Evolutionary conservation across 2,113 vertebrate genomes (phyloP).

Genomic region (Anguilla japonica): DNA sequence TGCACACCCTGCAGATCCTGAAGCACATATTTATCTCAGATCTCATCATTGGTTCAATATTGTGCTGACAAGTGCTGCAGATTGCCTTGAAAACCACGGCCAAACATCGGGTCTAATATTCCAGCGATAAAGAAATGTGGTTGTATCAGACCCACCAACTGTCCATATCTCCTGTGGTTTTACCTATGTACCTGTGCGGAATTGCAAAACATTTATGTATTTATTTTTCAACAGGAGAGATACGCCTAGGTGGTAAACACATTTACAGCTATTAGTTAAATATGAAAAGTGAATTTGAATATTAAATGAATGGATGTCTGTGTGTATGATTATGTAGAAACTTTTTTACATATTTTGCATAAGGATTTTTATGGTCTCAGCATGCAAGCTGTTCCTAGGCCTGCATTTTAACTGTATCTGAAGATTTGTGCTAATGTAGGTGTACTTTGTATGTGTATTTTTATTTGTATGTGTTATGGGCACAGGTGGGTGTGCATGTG

Average conservation of each 20-base stretch:
- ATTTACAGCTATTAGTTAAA: slow-evolving; percentile 12
- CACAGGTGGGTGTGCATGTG: background rate
- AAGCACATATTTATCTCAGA: background rate
- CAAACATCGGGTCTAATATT: slow-evolving; percentile 15
- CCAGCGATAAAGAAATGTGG: slow-evolving; percentile 33
- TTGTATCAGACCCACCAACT: slow-evolving; percentile 38
- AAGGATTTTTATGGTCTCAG: background rate
- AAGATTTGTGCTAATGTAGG: background rate
- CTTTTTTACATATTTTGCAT: background rate
- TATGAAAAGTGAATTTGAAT: slow-evolving; percentile 8
- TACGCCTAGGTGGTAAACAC: background rate
- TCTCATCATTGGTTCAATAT: slow-evolving; percentile 19
- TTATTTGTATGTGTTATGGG: background rate
- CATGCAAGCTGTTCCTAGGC: background rate
- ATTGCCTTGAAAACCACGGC: slow-evolving; percentile 5
- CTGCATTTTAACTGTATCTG: background rate
- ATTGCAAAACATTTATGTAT: slow-evolving; percentile 2
- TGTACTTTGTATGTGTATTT: background rate
- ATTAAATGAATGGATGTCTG: background rate
- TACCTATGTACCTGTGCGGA: background rate
- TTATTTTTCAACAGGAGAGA: background rate
- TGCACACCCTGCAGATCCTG: background rate
- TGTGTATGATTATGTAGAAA: background rate
- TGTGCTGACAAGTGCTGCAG: slow-evolving; percentile 2
- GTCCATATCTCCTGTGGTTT: background rate